Conservation (phyloP, 2,113 vertebrate species). For the Cyphomyrus plagiostoma region DNA sequence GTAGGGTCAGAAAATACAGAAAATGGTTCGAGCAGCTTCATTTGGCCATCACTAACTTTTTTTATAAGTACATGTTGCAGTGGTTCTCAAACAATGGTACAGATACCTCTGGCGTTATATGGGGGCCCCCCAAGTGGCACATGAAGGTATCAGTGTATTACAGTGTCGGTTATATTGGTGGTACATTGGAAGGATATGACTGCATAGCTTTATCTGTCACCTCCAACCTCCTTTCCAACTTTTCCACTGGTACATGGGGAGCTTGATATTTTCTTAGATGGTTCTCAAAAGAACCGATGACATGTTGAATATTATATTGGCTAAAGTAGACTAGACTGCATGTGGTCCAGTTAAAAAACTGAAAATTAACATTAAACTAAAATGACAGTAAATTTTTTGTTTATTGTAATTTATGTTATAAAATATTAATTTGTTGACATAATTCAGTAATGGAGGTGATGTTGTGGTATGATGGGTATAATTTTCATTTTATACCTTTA, state of each 20-base stretch:
- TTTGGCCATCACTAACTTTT: no score
- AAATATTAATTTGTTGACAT: background rate
- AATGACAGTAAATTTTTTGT: background rate
- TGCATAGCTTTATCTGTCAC: background rate
- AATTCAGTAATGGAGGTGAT: background rate
- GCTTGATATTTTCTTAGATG: background rate
- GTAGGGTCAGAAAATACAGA: background rate
- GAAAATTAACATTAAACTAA: background rate
- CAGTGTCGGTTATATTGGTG: background rate
- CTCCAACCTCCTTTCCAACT: background rate
- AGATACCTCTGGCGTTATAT: background rate
- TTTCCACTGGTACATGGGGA: background rate
- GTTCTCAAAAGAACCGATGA: background rate
- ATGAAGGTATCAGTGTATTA: background rate
- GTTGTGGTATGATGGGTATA: background rate
- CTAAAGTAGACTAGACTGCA: background rate
- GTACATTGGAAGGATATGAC: background rate
- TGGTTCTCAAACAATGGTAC: background rate
- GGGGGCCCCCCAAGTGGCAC: background rate
- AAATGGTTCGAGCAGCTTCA: no score
- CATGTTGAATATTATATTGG: background rate
- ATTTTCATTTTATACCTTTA: background rate
- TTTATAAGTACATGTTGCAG: background rate
- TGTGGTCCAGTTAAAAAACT: background rate
- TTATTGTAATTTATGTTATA: background rate